Base-by-base conservation (phyloP, 2,888 invertebrate genomes). In the Gerosis bhagava region DNA sequence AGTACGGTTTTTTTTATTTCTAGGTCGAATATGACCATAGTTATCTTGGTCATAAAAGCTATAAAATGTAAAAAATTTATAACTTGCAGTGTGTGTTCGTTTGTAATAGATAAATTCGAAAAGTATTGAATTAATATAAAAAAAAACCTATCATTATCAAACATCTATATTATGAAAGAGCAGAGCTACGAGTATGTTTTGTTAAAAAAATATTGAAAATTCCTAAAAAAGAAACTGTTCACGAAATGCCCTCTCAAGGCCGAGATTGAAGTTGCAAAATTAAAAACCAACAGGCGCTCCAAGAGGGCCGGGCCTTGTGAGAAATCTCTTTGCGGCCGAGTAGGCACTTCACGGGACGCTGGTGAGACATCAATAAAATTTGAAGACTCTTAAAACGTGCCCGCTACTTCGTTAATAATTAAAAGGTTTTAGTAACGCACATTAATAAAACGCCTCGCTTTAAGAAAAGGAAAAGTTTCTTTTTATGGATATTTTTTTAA, bases 251-350 rank as follows among this genome's bases (percentile, higher is more conserved):
- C 57, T 53, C 50, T 51, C 57, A 35, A 52, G 51, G 48, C 53
- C 54, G 61, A 61, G 57, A 63, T 35, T 59, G 63, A 52, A 55
- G 56, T 67, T 65, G 64, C 56, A 60, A 63, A 70, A 69, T 70
- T 73, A 66, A 70, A 69, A 70, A 62, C 54, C 59, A 60, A 62
- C 61, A 58, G 57, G 49, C 60, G 59, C 57, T 49, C 51, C 51
- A 55, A 39, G 42, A 41, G 46, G 26, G 24, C 41, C 50, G 53
- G 46, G 47, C 47, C 56, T 47, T 35, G 29, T 35, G 43, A 46
- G 51, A 44, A 46, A 54, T 40, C 25, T 52, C 55, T 53, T 49
- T 47, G 49, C 50, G 49, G 17, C 22, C 19, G 51, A 50, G 50
- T n/a, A n/a, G n/a, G n/a, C 35, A 37, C 50, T 51, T 48, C 29